Percentiles rank a stretch among this genome's conserved stretches.
Conservation (phyloP, 2,113 vertebrate species). For the Neoarius graeffei region DNA sequence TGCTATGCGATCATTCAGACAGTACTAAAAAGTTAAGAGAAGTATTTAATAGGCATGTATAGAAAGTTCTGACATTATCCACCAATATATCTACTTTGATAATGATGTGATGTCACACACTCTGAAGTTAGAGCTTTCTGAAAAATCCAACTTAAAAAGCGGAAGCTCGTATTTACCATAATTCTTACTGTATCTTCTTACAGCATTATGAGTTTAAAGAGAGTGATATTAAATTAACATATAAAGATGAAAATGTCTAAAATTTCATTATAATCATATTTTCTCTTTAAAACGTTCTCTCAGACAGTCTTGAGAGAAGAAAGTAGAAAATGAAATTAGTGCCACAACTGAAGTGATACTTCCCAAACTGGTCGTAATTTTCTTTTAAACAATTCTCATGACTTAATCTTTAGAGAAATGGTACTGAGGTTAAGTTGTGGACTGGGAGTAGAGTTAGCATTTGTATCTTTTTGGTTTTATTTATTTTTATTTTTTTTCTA, state of each 20-base stretch:
- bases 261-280: background rate
- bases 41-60: background rate
- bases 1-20: background rate
- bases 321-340: constrained; percentile 2
- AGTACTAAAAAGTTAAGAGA: background rate
- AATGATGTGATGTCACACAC: background rate
- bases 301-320: background rate
- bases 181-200: background rate
- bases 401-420: background rate
- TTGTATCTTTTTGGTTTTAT: background rate
- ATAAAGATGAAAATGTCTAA: constrained; percentile 1
- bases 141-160: background rate
- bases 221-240: background rate
- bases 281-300: background rate
- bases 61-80: background rate
- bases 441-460: background rate
- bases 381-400: background rate
- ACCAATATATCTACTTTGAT: background rate
- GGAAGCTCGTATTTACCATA: background rate
- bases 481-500: background rate
- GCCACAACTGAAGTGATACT: background rate
- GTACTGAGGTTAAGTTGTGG: background rate
- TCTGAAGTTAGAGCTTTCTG: background rate
- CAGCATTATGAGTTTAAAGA: background rate
- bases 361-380: background rate